A percentile compares a stretch with the other conserved stretches of the same genome.
These are phyloP conservation scores for Irena cyanogastra DNA, from an alignment of 2,113 vertebrate genomes.

Conservation along the genomic window DNA sequence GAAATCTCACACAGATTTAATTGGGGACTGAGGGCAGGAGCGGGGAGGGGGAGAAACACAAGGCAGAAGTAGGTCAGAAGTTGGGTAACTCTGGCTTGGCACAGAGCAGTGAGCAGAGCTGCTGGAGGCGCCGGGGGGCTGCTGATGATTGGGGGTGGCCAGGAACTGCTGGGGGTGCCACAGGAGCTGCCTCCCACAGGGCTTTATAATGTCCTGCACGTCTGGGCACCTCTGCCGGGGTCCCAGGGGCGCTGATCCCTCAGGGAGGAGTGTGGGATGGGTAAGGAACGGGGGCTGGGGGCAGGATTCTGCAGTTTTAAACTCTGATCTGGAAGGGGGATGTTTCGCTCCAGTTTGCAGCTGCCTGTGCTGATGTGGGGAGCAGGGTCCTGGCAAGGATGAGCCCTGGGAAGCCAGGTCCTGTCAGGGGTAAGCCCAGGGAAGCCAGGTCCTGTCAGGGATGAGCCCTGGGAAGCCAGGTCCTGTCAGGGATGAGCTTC, in stretches of 20 bases:
- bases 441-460: background rate
- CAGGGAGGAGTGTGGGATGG: accelerated
- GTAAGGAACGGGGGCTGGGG: background rate
- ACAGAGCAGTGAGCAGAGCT: background rate
- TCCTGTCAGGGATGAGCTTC: background rate
- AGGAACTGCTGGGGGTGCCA: background rate
- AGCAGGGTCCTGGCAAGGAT: background rate
- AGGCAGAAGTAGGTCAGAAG: constrained; percentile 22
- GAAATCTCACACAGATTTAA: constrained; percentile 56
- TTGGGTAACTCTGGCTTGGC: background rate
- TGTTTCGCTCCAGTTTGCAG: accelerated
- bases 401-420: background rate
- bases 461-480: accelerated
- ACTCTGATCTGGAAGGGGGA: background rate
- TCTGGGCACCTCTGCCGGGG: background rate
- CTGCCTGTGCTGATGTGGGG: accelerated
- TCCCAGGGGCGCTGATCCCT: background rate
- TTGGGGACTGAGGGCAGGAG: constrained; percentile 50
- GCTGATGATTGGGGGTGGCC: background rate
- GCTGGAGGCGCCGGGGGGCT: background rate
- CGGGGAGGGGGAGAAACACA: background rate
- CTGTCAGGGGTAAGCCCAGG: background rate
- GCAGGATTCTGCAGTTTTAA: accelerated
- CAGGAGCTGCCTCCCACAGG: background rate
- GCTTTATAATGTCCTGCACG: background rate